Evolutionary conservation across 2,113 vertebrate genomes (phyloP).

Genomic region (Mus spicilegus): DNA sequence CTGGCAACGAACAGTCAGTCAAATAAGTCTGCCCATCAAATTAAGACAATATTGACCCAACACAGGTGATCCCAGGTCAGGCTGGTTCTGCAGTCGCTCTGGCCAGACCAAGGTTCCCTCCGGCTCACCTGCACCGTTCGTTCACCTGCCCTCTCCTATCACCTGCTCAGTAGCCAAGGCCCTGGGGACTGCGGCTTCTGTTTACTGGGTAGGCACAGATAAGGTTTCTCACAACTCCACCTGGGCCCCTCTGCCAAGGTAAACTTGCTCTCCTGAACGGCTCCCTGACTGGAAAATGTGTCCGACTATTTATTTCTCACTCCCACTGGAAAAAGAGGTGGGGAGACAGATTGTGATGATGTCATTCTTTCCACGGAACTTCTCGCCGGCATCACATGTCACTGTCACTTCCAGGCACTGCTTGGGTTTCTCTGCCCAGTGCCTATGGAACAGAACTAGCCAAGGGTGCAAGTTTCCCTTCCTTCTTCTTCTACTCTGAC

Average conservation of each 20-base stretch:
- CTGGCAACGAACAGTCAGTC: conserved; percentile 33
- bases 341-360: conserved; percentile 67
- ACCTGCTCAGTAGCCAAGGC: conserved; percentile 64
- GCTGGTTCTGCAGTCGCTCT: not conserved
- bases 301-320: conserved; percentile 86
- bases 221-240: conserved; percentile 83
- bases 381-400: conserved; percentile 81
- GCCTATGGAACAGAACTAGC: not conserved
- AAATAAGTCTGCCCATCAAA: conserved; percentile 17
- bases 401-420: conserved; percentile 80
- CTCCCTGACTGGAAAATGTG: conserved; percentile 75
- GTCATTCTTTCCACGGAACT: conserved; percentile 85
- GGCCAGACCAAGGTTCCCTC: not conserved
- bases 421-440: conserved; percentile 67
- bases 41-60: conserved; percentile 44
- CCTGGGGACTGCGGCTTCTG: conserved; percentile 60
- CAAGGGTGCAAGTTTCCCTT: conserved; percentile 32
- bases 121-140: conserved; percentile 15
- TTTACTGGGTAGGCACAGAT: conserved; percentile 78
- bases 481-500: not conserved
- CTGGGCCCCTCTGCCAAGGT: conserved; percentile 79
- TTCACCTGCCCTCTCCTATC: conserved; percentile 66
- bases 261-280: conserved; percentile 73
- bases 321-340: conserved; percentile 81
- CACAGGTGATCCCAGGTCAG: not conserved